These are phyloP conservation scores for Chamaetylas fuelleborni DNA, from an alignment of 2,113 vertebrate genomes.

Conservation along the genomic window DNA sequence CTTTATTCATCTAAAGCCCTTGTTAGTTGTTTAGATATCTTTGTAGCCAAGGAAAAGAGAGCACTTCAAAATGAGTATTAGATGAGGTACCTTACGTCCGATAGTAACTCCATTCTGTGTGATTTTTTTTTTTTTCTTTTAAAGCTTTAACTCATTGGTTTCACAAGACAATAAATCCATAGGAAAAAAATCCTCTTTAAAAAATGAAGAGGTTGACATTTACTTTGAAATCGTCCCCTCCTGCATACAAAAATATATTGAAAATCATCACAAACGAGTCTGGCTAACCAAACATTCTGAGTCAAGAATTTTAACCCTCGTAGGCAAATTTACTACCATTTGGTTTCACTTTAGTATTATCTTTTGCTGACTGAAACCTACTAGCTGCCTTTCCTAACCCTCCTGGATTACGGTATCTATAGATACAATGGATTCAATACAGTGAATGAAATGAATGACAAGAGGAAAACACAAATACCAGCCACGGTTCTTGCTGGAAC, in stretches of 20 bases:
- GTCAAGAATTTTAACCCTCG: neutral
- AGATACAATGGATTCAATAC: neutral
- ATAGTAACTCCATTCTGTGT: neutral
- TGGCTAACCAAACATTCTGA: neutral
- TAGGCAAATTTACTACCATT: neutral
- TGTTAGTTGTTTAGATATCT: neutral
- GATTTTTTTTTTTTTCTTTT: neutral
- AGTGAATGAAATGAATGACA: neutral
- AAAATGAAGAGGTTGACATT: neutral
- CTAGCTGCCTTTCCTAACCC: neutral
- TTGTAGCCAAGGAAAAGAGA: neutral
- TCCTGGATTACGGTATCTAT: neutral
- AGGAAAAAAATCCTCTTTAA: neutral
- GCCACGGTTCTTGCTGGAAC: conserved; percentile 81
- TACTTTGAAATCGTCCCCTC: neutral
- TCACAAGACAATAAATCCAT: neutral
- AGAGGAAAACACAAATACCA: conserved; percentile 62
- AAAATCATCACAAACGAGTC: neutral
- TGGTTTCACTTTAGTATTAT: neutral
- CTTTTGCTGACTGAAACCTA: neutral
- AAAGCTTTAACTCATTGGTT: neutral
- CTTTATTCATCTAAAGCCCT: neutral
- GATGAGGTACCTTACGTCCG: neutral
- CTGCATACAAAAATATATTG: neutral
- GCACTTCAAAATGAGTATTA: neutral